Evolutionary conservation across 2,888 invertebrate species (phyloP).

Genomic region (Cheilosia impressa): DNA sequence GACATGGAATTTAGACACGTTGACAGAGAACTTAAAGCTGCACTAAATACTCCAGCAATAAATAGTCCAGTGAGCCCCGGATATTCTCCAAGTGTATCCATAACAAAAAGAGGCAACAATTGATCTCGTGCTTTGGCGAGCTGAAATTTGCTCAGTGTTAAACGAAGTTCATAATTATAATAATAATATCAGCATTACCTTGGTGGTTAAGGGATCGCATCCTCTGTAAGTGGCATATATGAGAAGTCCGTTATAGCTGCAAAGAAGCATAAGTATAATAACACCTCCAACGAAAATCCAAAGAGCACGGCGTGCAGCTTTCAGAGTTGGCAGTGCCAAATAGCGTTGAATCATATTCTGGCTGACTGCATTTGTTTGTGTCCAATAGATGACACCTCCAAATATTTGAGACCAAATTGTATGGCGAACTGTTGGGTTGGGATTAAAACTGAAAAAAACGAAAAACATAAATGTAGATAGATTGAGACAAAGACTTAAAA

Average conservation of each 20-base stretch:
- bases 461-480: not conserved
- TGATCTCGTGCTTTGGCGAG: conserved; percentile 90
- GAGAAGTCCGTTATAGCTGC: conserved; percentile 86
- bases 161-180: not conserved
- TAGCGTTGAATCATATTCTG: conserved; percentile 96
- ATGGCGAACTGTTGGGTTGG: conserved; percentile 91
- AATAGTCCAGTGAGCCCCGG: conserved; percentile 94
- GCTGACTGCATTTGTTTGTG: conserved; percentile 91
- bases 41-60: conserved; percentile 95
- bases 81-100: conserved; percentile 90
- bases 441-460: conserved; percentile 86
- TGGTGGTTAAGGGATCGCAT: conserved; percentile 88
- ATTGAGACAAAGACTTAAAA: not conserved
- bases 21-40: conserved; percentile 91
- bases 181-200: conserved; percentile 78
- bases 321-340: conserved; percentile 89
- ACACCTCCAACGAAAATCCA: conserved; percentile 86
- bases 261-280: conserved; percentile 84
- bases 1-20: conserved; percentile 92
- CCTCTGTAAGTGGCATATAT: conserved; percentile 87
- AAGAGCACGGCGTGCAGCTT: conserved; percentile 85
- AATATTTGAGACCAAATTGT: conserved; percentile 92
- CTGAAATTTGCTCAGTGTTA: conserved; percentile 79
- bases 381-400: conserved; percentile 91
- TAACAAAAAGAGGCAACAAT: conserved; percentile 92